These are phyloP conservation scores for Gallinago jamesoni DNA, from an alignment of 2,113 vertebrate species.

Conservation along the genomic window DNA sequence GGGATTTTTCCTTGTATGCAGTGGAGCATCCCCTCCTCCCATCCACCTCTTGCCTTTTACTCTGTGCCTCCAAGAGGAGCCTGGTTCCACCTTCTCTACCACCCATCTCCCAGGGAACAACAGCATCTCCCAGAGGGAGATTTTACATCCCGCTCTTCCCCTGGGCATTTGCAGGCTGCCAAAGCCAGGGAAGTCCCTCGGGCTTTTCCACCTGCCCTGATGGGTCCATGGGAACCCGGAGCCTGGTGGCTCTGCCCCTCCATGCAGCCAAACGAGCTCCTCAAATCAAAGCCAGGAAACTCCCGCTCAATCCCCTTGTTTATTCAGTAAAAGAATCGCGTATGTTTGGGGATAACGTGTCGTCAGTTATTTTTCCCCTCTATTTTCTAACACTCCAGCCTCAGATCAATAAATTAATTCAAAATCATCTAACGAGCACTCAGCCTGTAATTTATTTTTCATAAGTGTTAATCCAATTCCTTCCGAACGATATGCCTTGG, in stretches of 20 bases:
- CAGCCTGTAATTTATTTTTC: slow-evolving; percentile 17
- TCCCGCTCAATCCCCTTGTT: not conserved
- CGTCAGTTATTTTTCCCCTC: not conserved
- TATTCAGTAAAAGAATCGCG: accelerated
- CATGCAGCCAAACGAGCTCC: accelerated
- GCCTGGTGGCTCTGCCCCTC: not conserved
- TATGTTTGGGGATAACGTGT: not conserved
- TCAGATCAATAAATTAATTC: slow-evolving; percentile 17
- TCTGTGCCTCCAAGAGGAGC: not conserved
- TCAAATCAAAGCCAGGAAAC: not conserved
- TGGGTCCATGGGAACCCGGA: accelerated
- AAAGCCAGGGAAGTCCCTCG: not conserved
- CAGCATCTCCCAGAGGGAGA: not conserved
- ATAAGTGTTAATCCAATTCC: slow-evolving; percentile 13
- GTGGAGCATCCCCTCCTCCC: not conserved
- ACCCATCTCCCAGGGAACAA: accelerated
- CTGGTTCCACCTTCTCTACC: not conserved
- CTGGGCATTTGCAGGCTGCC: not conserved
- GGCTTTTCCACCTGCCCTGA: not conserved
- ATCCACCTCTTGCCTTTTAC: not conserved
- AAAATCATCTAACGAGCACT: not conserved
- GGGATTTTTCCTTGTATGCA: not conserved
- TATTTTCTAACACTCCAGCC: not conserved
- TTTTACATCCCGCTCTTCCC: not conserved
- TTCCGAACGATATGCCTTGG: not conserved